Base-by-base conservation (phyloP, 2,113 vertebrate species). In the Panurus biarmicus region DNA sequence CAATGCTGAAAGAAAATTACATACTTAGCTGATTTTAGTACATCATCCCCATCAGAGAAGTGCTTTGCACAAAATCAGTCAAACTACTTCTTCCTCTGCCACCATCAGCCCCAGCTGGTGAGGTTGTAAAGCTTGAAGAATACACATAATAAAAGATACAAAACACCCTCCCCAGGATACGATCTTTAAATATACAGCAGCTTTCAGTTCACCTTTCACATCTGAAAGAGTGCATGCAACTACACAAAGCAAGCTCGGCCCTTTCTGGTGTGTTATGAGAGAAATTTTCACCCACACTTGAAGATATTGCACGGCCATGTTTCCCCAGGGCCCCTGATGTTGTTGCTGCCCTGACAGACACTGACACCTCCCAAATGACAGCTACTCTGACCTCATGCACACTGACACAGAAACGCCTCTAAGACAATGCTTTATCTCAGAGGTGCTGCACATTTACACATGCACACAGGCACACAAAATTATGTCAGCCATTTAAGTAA, bases 341-440 rank as follows among this genome's bases (percentile, higher is more conserved):
- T 51, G 70, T 78, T 64, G 18, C 40, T 62, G 54, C 44, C 64
- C 66, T 74, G 66, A 53, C 71, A 87, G 94, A 87, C 74, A 45
- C 66, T 62, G 56, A 8, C 61, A 24, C 35, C 69, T 72, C 84
- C 85, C 53, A 54, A 16, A 40, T 64, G 76, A 51, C 38, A 87
- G 60, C 69, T 67, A 20, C 64, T 42, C 65, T 86, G 24, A 89
- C 85, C 85, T 83, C 23, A 48, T 12, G 36, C 48, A n/a, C 77
- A 40, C 17, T 26, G 42, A 74, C 70, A 75, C 44, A 94, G 69
- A 91, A 96, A 89, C 6, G 17, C 90, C 93, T 95, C 35, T 91
- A 96, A 95, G 85, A 95, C 81, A 96, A 90, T 25, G 94, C 88
- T 97, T 90, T 60, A 33, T 96, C 89, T 96, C 93, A 54, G 93